phyloP scores from a whole-genome alignment of 2,888 invertebrate genomes.

The Apodemia hepburni region DNA sequence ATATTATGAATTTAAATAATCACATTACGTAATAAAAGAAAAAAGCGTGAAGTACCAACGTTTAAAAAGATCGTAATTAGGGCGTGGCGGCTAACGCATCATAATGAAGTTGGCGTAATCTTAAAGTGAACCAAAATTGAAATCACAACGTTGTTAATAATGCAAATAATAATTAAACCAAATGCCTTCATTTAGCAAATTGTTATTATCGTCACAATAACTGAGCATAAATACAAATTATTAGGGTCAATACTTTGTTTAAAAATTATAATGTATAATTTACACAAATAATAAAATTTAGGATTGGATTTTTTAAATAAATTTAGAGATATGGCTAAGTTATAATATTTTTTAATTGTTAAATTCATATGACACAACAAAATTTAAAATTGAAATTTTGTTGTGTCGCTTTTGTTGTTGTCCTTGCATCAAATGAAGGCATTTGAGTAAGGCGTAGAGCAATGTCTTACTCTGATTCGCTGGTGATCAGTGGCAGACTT shows the following conservation, averaged over 20 bases:
- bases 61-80: not conserved
- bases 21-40: not conserved
- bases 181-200: slow-evolving; percentile 51
- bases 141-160: slow-evolving; percentile 24
- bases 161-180: slow-evolving; percentile 39
- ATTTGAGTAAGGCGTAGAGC: slow-evolving; percentile 46
- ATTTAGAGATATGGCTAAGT: not conserved
- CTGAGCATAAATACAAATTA: too few species aligned
- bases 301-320: not conserved
- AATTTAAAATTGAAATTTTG: too few species aligned
- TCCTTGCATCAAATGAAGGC: slow-evolving; percentile 46
- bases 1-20: too few species aligned
- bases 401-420: too few species aligned
- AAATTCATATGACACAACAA: too few species aligned
- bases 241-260: too few species aligned
- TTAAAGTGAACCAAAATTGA: not conserved
- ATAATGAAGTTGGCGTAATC: not conserved
- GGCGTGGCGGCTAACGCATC: not conserved
- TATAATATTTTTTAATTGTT: slow-evolving; percentile 19
- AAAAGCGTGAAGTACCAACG: slow-evolving; percentile 4
- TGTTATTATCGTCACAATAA: not conserved
- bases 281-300: too few species aligned
- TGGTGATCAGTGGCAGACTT: slow-evolving; percentile 92
- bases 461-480: slow-evolving; percentile 93
- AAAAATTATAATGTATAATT: too few species aligned